Conservation (phyloP, 2,113 vertebrate species). For the Ceyx margarethae region DNA sequence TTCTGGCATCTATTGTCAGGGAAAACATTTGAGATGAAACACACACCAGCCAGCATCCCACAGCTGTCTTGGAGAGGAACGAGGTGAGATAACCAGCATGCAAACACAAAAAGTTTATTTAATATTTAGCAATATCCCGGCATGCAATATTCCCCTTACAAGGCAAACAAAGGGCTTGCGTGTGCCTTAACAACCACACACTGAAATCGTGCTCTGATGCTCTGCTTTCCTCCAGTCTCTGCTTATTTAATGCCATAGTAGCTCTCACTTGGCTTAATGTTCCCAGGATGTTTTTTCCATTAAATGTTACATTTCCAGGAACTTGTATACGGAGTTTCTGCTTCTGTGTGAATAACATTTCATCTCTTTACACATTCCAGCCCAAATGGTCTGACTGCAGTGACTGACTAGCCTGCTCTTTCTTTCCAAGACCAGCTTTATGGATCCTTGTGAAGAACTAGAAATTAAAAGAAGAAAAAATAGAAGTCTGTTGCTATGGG, state of each 20-base stretch:
- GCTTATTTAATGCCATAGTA: neutral
- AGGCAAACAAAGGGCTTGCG: neutral
- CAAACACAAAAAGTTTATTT: neutral
- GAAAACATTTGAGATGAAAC: neutral
- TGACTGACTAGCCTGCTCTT: neutral
- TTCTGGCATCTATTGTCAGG: neutral
- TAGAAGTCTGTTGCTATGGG: neutral
- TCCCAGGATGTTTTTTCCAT: neutral
- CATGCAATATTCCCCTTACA: neutral
- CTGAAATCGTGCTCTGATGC: neutral
- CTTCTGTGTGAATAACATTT: neutral
- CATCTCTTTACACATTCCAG: neutral
- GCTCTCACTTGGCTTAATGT: neutral
- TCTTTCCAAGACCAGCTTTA: neutral
- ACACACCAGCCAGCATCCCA: neutral
- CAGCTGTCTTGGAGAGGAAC: neutral
- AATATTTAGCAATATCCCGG: neutral
- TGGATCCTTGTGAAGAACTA: accelerated
- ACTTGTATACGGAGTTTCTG: neutral
- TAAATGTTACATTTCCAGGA: neutral
- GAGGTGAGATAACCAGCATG: neutral
- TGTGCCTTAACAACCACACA: neutral
- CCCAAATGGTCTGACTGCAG: accelerated
- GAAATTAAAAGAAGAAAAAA: neutral
- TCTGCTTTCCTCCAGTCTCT: neutral